Evolutionary conservation across 2,797 vertebrate species (phyloP), one percentile per base, ranked within the genome.

Genomic region (Acanthurus lineatus): DNA sequence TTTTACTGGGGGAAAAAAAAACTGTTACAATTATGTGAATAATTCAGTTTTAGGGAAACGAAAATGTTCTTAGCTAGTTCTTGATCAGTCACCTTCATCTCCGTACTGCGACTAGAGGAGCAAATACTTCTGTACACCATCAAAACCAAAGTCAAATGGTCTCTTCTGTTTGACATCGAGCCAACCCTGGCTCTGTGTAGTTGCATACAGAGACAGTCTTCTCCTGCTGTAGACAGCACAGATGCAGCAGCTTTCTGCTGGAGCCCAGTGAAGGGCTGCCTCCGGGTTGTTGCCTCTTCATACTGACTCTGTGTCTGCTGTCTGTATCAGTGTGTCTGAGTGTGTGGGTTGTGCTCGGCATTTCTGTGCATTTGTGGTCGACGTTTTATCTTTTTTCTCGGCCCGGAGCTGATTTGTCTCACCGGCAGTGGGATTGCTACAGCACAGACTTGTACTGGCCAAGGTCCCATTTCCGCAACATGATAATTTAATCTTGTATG

Each of bases 281-380:
- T 83, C 67, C 65, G 19, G 65, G 76, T 79, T 69, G 73, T 78
- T 83, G 62, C 73, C 81, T 84, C 69, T 78, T 84, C 77, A 79
- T 65, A 63, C 71, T 8, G 69, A 61, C 71, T 77, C 38, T 88
- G 74, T 84, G 84, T 89, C 80, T 85, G 81, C 75, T 69, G 66
- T 81, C 77, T 74, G 57, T 45, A 53, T 52, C 45, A 75, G 65
- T 70, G 69, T 83, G 85, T 82, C 72, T 86, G 85, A 73, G 73
- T 76, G 82, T 78, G 89, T 87, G 77, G 87, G 86, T 63, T 86
- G 77, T 28, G 68, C 69, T 86, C 76, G 15, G 47, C 79, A 42
- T 73, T 25, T 35, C 67, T 67, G 66, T 75, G 77, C 20, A 1
- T 74, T 83, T 77, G 70, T 74, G 58, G 69, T 68, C 53, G 20